Evolutionary conservation across 1,140 invertebrate genomes (phyloP), one percentile per base, ranked within the genome.

Genomic region (Rhopalosiphum maidis): DNA sequence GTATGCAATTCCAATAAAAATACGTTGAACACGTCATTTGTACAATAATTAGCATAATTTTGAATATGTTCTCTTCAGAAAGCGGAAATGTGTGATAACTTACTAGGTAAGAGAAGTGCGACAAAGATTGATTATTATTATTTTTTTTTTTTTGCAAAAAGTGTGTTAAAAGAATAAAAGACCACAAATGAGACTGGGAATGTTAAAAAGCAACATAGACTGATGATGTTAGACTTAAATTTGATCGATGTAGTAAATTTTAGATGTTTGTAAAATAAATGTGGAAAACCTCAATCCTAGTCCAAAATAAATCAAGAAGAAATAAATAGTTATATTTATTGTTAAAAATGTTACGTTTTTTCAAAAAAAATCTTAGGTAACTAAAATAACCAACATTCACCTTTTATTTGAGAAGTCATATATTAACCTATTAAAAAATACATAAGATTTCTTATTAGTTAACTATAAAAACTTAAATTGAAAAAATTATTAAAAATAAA

Each of bases 101-200:
- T 88, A 88, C 86, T 88, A 88, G 43, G 46, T 18, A 48, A 88
- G 18, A 51, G 46, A 48, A 88, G 46, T 22, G 7, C 30, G 86
- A 88, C 86, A 48, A 48, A 88, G 86, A 88, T 88, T 51, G 46
- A 88, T 88, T 88, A n/a, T 86, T 86, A 22, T 88, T n/a, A n/a
- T n/a, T n/a, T 43, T 43, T 85, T 85, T 43, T 43, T 85, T 87
- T n/a, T 48, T 86, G 30, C 43, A 87, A 87, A 43, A 87, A 87
- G 25, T 87, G 43, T 30, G 41, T 87, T 88, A 35, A 88, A 51
- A 88, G 18, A 88, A 48, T 88, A 48, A 48, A 48, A 88, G 83
- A 85, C 83, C 37, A 11, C 37, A 8, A 30, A 88, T 48, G 43
- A n/a, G 86, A n/a, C 43, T 46, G 18, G 6, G 30, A 48, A 46